Evolutionary conservation across 2,797 vertebrate species (phyloP).

Genomic region (Tenualosa thibaudeaui): DNA sequence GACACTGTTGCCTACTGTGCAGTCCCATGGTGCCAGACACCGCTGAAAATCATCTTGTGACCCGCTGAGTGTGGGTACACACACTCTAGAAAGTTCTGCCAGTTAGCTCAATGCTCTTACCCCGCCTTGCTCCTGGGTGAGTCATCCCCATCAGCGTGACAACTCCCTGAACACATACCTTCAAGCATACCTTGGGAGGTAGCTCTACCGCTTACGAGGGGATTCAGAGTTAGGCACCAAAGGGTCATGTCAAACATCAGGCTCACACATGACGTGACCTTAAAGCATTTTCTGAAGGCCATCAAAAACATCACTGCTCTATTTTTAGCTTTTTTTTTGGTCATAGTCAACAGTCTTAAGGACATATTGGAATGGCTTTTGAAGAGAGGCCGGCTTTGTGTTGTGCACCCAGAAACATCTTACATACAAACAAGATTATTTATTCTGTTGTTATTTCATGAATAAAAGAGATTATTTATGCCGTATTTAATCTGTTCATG

Average conservation of each 20-base stretch:
- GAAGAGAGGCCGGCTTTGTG: neutral
- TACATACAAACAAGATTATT: conserved; percentile 17
- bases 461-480: conserved; percentile 24
- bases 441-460: conserved; percentile 23
- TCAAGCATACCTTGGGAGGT: neutral
- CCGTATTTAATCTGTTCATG: conserved; percentile 6
- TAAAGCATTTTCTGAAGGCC: neutral
- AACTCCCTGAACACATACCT: neutral
- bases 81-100: neutral
- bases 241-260: neutral
- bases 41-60: neutral
- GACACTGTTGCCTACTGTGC: neutral
- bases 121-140: neutral
- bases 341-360: conserved; percentile 1
- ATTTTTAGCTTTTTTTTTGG: neutral
- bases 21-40: neutral
- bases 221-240: neutral
- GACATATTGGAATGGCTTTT: conserved; percentile 16
- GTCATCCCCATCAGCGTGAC: neutral
- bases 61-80: conserved; percentile 3
- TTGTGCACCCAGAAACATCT: conserved; percentile 2
- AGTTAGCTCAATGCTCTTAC: neutral
- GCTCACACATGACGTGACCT: neutral
- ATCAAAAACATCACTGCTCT: neutral
- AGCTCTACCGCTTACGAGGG: neutral